Evolutionary conservation across 2,888 invertebrate species (phyloP), one percentile per base, ranked within the genome.

Genomic region (Plagodis pulveraria): DNA sequence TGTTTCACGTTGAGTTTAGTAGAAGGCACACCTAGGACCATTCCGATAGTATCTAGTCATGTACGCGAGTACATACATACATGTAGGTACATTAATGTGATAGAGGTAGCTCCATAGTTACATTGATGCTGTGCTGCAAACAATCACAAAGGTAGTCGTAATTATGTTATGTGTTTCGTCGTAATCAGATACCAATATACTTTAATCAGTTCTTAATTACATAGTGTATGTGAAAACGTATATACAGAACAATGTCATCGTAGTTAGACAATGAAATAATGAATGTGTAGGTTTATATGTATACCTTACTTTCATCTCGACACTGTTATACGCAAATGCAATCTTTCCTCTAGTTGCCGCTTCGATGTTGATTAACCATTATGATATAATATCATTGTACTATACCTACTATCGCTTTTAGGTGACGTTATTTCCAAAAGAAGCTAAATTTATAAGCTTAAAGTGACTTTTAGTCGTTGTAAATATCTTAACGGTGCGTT

Each of bases 351-450:
- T 81, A 72, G 81, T 83, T 83, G 77, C 84, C 73, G 89, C 89
- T 90, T 89, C 74, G 75, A 84, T 87, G 85, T 88, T 85, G 72
- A 81, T 81, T 78, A 76, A 78, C 70, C 47, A 67, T 73, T 70
- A 75, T 74, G 70, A 74, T 78, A 69, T 71, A 83, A 69, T 71
- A 83, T 86, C 86, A 86, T 84, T 83, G 70, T 83, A 82, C 77
- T 87, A 83, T 85, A 78, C 89, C 89, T 83, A 82, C 77, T 87
- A 83, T 85, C 78, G 89, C 89, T 90, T 90, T 57, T 86, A 87
- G 84, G 84, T 84, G 87, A 88, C 84, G 78, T 72, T 73, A 52
- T 52, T 59, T 52, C 40, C 78, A 79, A 72, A 80, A 78, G 74
- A 80, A 79, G 49, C 73, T 76, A 51, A 47, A 35, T 35, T 48